These are phyloP conservation scores for Cygnus atratus DNA, from an alignment of 2,113 vertebrate genomes.

Conservation along the genomic window DNA sequence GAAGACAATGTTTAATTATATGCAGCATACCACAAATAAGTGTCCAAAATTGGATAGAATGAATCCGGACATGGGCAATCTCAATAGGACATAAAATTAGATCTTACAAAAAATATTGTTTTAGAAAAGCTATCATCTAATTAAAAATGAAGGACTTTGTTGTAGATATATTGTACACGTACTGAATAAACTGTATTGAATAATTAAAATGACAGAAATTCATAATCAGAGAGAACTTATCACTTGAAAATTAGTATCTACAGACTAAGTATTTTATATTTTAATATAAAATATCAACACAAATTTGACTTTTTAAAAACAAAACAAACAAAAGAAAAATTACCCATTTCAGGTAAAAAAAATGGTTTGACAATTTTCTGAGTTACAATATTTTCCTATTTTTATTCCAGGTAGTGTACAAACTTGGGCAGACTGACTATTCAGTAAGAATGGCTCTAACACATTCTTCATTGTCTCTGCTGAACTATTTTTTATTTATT, in stretches of 20 bases:
- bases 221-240: neutral
- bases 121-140: neutral
- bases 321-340: neutral
- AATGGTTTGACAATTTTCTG: neutral
- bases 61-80: neutral
- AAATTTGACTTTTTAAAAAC: neutral
- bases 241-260: neutral
- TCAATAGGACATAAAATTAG: neutral
- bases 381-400: neutral
- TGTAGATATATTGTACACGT: neutral
- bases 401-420: neutral
- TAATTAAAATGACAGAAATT: neutral
- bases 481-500: neutral
- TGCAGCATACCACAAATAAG: neutral
- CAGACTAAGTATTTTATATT: neutral
- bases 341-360: neutral
- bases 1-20: neutral
- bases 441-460: neutral
- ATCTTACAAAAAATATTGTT: neutral
- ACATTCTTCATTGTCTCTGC: neutral
- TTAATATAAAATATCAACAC: neutral
- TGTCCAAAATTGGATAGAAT: neutral
- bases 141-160: neutral
- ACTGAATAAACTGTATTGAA: neutral
- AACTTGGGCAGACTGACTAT: neutral